Evolutionary conservation across 2,797 vertebrate species (phyloP).

Genomic region (Helicolenus hilgendorfi): DNA sequence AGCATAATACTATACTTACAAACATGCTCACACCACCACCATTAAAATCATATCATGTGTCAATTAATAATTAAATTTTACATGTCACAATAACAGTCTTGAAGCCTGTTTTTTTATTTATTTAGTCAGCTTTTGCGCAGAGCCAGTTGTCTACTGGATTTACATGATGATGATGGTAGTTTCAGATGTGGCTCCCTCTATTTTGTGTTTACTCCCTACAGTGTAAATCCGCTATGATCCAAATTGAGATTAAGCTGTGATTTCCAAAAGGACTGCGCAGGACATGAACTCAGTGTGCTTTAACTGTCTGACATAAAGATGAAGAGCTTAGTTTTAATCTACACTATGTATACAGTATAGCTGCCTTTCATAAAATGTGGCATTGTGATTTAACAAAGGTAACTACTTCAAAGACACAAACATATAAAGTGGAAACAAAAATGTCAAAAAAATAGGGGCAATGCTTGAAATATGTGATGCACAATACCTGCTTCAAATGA

Average conservation of each 20-base stretch:
- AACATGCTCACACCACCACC: not conserved
- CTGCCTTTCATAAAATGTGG: not conserved
- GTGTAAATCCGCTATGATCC: slow-evolving; percentile 33
- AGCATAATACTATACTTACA: not conserved
- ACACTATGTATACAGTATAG: not conserved
- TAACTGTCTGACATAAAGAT: not conserved
- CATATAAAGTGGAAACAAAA: not conserved
- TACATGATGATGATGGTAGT: slow-evolving; percentile 28
- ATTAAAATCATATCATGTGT: not conserved
- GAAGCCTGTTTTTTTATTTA: not conserved
- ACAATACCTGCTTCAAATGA: slow-evolving; percentile 4
- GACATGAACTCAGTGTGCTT: not conserved
- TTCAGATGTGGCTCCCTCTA: slow-evolving; percentile 18
- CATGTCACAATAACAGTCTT: not conserved
- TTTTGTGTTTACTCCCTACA: slow-evolving; percentile 22
- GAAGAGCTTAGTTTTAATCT: slow-evolving; percentile 2
- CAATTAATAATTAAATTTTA: not conserved
- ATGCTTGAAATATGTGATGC: slow-evolving; percentile 5
- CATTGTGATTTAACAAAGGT: not conserved
- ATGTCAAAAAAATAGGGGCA: not conserved
- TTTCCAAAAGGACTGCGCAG: not conserved
- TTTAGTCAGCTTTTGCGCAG: slow-evolving; percentile 5
- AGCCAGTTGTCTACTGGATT: slow-evolving; percentile 6
- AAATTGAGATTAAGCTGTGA: slow-evolving; percentile 19
- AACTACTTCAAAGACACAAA: not conserved